phyloP scores from a whole-genome alignment of 2,888 invertebrate genomes.

The Ennomos erosarius region DNA sequence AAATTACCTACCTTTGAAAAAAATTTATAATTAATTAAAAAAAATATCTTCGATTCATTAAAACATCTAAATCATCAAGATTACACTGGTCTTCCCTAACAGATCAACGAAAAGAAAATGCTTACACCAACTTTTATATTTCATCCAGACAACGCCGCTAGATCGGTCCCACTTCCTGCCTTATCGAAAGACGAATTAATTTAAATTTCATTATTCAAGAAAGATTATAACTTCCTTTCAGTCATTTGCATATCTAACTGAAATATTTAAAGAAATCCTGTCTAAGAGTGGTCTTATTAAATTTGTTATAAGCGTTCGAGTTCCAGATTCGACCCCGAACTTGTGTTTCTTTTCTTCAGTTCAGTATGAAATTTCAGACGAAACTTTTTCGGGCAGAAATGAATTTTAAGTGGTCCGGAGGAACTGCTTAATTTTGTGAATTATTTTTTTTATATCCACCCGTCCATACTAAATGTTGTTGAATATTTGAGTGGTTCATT shows the following conservation, averaged over 20 bases:
- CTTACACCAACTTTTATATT: conserved; percentile 25
- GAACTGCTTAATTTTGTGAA: conserved; percentile 53
- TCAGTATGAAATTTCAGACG: conserved; percentile 50
- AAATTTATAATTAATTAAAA: too few relatives aligned
- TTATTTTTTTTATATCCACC: conserved; percentile 46
- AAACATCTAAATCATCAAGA: too few relatives aligned
- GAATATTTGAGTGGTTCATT: conserved; percentile 30
- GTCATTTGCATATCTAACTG: conserved; percentile 73
- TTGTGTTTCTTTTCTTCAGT: conserved; percentile 60
- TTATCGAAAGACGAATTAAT: conserved; percentile 66
- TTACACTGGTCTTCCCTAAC: not conserved
- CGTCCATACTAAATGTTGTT: conserved; percentile 33
- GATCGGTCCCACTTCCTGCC: conserved; percentile 40
- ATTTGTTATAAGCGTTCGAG: conserved; percentile 68
- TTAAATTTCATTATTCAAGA: conserved; percentile 73
- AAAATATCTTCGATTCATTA: too few relatives aligned
- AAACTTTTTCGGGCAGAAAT: conserved; percentile 59
- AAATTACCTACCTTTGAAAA: too few relatives aligned
- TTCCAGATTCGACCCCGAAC: conserved; percentile 52
- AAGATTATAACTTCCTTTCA: conserved; percentile 73
- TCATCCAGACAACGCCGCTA: conserved; percentile 25
- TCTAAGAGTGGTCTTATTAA: conserved; percentile 68
- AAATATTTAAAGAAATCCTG: conserved; percentile 72
- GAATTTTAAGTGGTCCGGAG: conserved; percentile 60
- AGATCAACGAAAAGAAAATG: conserved; percentile 6